Evolutionary conservation across 1,140 invertebrate genomes (phyloP), one percentile per base, ranked within the genome.

Genomic region (Drosophila novamexicana): DNA sequence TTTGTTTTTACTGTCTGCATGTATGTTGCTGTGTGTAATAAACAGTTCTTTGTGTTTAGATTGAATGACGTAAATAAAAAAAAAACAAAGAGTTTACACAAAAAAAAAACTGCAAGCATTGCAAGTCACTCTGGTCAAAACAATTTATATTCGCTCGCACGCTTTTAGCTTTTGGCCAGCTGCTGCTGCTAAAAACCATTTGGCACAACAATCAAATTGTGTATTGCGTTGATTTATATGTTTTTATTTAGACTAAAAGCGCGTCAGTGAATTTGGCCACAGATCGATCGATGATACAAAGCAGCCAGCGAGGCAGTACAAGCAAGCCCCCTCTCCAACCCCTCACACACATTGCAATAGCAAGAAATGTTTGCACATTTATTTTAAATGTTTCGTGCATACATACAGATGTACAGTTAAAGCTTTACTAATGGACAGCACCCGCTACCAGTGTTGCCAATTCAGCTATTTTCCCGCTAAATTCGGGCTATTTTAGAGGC

Each of bases 41-140:
- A 54, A 10, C 22, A 45, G 52, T 45, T 66, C 37, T 44, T 36
- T 54, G 47, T 47, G 40, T 73, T 50, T 57, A 36, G 49, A 57
- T 67, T 69, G 62, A 84, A 89, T 89, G 84, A 89, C 85, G 85
- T 75, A 89, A 88, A 84, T 81, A 73, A 86, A 54, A 47, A 47
- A 18, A 18, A 18, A 18, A 1, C 18, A 18, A 57, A 36, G 69
- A 52, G n/a, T 29, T 29, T 22, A 14, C 14, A 14, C 14, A 22
- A 67, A 47, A 61, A 85, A 68, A 71, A 75, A 77, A 66, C 53
- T 81, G 80, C 77, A 74, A 67, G 69, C 69, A 61, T 73, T 53
- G 74, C 74, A 76, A 76, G 74, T 72, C 69, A 83, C 65, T 76
- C 57, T 50, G 39, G 47, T 40, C 42, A 77, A 73, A 62, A 82